These are phyloP conservation scores for Pentamera pediparva DNA, from an alignment of 53 echinoderm and acorn worm species.

Conservation along the genomic window DNA sequence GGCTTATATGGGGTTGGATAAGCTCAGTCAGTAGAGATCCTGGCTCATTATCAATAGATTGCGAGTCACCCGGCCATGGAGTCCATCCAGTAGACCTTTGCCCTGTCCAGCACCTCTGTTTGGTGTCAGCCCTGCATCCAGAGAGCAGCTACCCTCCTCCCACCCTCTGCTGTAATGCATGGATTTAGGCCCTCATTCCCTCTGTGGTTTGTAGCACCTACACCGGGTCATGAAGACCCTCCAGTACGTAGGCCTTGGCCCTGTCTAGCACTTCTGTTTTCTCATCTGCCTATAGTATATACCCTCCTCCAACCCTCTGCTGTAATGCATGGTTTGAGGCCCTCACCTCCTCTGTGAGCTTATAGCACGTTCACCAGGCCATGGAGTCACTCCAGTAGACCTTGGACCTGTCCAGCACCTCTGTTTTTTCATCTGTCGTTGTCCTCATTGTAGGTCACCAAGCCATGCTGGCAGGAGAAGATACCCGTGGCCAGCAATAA, in stretches of 20 bases:
- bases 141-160: too few relatives aligned
- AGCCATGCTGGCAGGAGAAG: conserved; percentile 74
- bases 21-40: too few relatives aligned
- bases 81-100: conserved; percentile 66
- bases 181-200: too few relatives aligned
- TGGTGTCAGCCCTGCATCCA: conserved; percentile 59
- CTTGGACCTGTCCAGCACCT: conserved; percentile 60
- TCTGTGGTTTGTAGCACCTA: conserved; percentile 69
- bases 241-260: conserved; percentile 64
- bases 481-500: conserved; percentile 47
- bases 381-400: conserved; percentile 75
- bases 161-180: too few relatives aligned
- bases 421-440: conserved; percentile 54
- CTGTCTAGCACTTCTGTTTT: conserved; percentile 54
- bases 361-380: conserved; percentile 75
- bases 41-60: too few relatives aligned
- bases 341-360: conserved; percentile 73
- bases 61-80: conserved; percentile 61
- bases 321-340: too few relatives aligned
- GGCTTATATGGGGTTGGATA: too few relatives aligned
- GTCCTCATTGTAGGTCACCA: conserved; percentile 68
- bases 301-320: too few relatives aligned
- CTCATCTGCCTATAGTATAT: too few relatives aligned
- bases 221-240: conserved; percentile 70
- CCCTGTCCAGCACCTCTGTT: conserved; percentile 46